Evolutionary conservation across 2,113 vertebrate species (phyloP).

Genomic region (Lepisosteus oculatus): DNA sequence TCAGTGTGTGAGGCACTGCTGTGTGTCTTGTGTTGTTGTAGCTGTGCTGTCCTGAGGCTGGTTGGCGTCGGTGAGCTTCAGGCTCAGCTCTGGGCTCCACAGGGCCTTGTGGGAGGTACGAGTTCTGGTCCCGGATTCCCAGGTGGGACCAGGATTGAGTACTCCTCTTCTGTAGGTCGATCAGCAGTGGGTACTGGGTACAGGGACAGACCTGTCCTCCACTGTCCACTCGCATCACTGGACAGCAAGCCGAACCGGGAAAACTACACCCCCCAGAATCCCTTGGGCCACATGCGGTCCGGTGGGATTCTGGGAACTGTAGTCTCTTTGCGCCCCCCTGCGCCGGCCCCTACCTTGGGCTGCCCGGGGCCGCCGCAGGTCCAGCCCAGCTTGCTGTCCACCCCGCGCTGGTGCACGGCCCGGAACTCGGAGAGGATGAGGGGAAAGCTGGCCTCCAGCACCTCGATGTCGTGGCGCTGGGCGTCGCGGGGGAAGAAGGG

Average conservation of each 20-base stretch:
- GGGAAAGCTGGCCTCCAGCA: slow-evolving; percentile 74
- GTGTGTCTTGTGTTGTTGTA: no score
- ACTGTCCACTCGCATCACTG: no score
- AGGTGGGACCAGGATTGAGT: no score
- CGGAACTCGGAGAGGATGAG: slow-evolving; percentile 76
- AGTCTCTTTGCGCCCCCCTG: slow-evolving; percentile 44
- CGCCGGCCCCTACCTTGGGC: slow-evolving; percentile 36
- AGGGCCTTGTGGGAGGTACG: no score
- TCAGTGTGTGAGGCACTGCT: no score
- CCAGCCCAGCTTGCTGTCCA: slow-evolving; percentile 70
- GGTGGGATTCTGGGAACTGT: neutral
- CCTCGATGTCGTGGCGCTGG: slow-evolving; percentile 82
- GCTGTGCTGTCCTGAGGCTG: no score
- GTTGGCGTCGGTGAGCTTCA: no score
- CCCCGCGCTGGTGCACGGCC: slow-evolving; percentile 65
- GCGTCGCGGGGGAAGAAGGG: slow-evolving; percentile 82
- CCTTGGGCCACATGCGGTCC: neutral
- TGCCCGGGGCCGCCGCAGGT: slow-evolving; percentile 54
- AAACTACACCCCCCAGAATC: neutral
- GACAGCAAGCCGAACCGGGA: neutral
- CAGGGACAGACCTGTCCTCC: no score
- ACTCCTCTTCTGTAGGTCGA: no score
- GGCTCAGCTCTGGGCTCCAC: no score
- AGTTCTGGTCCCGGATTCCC: no score
- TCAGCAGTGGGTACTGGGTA: no score